These are phyloP conservation scores for Cantharis lateralis DNA, from an alignment of 2,888 invertebrate genomes.

Conservation along the genomic window DNA sequence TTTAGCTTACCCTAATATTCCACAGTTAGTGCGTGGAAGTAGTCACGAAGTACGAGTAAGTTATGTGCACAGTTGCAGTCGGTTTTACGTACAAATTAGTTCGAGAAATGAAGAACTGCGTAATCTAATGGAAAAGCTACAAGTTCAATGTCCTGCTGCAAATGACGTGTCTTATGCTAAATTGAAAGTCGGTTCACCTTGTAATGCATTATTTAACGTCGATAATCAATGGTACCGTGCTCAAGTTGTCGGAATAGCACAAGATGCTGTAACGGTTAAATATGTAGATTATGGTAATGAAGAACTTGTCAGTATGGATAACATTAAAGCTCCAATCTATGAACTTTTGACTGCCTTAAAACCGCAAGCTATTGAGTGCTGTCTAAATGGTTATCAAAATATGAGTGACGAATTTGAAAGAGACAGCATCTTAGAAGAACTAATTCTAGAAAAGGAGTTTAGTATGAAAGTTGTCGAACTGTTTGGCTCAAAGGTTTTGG, in stretches of 20 bases:
- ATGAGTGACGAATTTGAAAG: slow-evolving; percentile 62
- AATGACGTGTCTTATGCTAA: slow-evolving; percentile 46
- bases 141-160: slow-evolving; percentile 60
- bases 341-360: slow-evolving; percentile 66
- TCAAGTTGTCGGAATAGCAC: slow-evolving; percentile 62
- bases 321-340: slow-evolving; percentile 67
- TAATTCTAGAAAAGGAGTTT: slow-evolving; percentile 68
- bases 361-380: slow-evolving; percentile 78
- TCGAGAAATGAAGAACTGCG: slow-evolving; percentile 64
- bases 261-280: slow-evolving; percentile 62
- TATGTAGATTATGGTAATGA: slow-evolving; percentile 97
- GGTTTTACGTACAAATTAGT: slow-evolving; percentile 75
- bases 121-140: slow-evolving; percentile 70
- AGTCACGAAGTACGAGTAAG: slow-evolving; percentile 64
- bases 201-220: slow-evolving; percentile 78
- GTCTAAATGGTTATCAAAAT: slow-evolving; percentile 68
- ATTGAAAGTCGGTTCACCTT: slow-evolving; percentile 66
- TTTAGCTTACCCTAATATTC: slow-evolving; percentile 49
- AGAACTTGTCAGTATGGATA: slow-evolving; percentile 68
- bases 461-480: slow-evolving; percentile 63
- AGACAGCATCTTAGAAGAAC: slow-evolving; percentile 67
- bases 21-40: slow-evolving; percentile 47
- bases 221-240: slow-evolving; percentile 93
- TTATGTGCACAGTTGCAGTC: slow-evolving; percentile 70
- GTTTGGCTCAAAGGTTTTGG: slow-evolving; percentile 61